Conservation (phyloP, 2,797 vertebrate species). For the Phoebastria nigripes region DNA sequence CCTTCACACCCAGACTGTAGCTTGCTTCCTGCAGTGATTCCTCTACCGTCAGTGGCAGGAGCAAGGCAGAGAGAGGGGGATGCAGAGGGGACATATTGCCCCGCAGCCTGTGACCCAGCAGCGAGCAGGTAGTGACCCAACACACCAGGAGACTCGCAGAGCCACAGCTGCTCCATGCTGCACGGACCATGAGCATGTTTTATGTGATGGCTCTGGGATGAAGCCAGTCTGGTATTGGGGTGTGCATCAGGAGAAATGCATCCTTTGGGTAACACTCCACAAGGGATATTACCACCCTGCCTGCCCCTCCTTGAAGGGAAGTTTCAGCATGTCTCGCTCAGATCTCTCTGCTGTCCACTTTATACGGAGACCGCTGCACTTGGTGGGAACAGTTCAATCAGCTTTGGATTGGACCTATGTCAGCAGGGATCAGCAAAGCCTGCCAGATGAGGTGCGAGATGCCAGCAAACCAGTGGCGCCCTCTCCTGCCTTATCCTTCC, state of each 20-base stretch:
- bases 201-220: neutral
- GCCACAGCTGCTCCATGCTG: neutral
- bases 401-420: neutral
- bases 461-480: neutral
- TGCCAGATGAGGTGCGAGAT: neutral
- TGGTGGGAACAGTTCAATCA: neutral
- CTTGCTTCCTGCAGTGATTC: neutral
- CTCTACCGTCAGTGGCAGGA: neutral
- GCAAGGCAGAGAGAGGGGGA: too few relatives aligned
- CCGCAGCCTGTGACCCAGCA: rapidly evolving
- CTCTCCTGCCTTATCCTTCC: neutral
- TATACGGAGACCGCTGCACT: neutral
- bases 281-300: rapidly evolving
- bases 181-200: neutral
- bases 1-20: neutral
- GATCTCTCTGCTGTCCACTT: neutral
- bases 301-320: neutral
- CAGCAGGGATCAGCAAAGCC: neutral
- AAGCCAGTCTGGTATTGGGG: neutral
- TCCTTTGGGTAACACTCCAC: neutral
- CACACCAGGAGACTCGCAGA: neutral
- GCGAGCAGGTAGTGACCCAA: neutral
- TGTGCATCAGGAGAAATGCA: neutral
- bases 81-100: neutral
- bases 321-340: neutral